Percentiles rank a stretch among this genome's conserved stretches.
phyloP scores from a whole-genome alignment of 2,888 invertebrate genomes.

The Synanthedon tipuliformis region DNA sequence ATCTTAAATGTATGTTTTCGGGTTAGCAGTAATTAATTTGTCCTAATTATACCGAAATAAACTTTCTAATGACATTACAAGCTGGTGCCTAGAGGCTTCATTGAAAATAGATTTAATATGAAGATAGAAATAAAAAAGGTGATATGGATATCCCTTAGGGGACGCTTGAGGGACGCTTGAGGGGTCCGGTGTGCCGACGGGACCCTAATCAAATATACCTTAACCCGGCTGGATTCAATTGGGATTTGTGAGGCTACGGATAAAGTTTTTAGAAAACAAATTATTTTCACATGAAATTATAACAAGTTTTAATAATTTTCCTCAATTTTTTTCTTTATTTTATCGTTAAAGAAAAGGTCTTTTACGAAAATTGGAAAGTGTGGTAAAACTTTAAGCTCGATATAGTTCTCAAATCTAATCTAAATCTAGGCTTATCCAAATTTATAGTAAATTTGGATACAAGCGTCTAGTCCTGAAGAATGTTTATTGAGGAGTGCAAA shows the following conservation, averaged over 20 bases:
- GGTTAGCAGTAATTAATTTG: neutral
- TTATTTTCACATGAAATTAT: slow-evolving; percentile 10
- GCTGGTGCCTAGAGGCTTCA: slow-evolving; percentile 31
- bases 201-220: slow-evolving; percentile 62
- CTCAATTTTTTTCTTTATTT: too few relatives aligned
- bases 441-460: too few relatives aligned
- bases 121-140: slow-evolving; percentile 46
- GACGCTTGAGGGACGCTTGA: slow-evolving; percentile 23
- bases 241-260: slow-evolving; percentile 36
- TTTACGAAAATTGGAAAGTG: too few relatives aligned
- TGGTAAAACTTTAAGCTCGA: too few relatives aligned
- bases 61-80: slow-evolving; percentile 24
- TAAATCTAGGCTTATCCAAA: too few relatives aligned
- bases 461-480: too few relatives aligned
- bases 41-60: slow-evolving; percentile 4
- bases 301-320: too few relatives aligned
- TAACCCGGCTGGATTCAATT: slow-evolving; percentile 30
- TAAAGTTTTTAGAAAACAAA: slow-evolving; percentile 37
- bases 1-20: too few relatives aligned
- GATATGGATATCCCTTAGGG: slow-evolving; percentile 27
- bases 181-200: slow-evolving; percentile 15
- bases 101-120: slow-evolving; percentile 54
- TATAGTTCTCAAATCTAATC: too few relatives aligned
- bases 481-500: too few relatives aligned
- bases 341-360: too few relatives aligned